Base-by-base conservation (phyloP, 2,797 vertebrate species). In the Pogoniulus pusillus region DNA sequence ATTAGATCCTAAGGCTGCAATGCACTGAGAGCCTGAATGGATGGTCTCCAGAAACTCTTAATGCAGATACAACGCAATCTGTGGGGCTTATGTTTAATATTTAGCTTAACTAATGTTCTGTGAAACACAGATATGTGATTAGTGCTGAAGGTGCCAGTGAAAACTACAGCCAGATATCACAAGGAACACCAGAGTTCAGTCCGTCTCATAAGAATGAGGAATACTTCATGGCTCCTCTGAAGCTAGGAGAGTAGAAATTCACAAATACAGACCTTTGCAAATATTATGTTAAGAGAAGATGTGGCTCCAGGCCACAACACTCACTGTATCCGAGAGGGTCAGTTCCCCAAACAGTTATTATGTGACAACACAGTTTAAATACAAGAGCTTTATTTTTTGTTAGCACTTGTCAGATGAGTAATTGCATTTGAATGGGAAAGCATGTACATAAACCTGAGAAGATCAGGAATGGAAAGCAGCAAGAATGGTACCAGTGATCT, bases 41-140 rank as follows among this genome's bases (percentile, higher is more conserved):
- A 87, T 72, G 30, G 53, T 89, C 76, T 95, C 73, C 90, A 89
- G 79, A 92, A 94, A 89, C 43, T 72, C 75, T 72, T 86, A 75
- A 85, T 64, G 75, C 0, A 0, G 53, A 39, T 79, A 88, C 83
- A 85, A 66, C 23, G 55, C 73, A 83, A 72, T 85, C 89, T 85
- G 82, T 75, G 55, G 34, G 79, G 72, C 84, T 93, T 85, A 54
- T 90, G 84, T 96, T 96, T 96, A 94, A 90, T 81, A 93, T 90
- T 90, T 43, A 72, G 62, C 63, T 82, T 94, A 95, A 94, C 72
- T 86, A 93, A 94, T 94, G 91, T 95, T 94, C 85, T 96, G 93
- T 86, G 95, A 96, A 96, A 92, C 74, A 90, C 62, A 51, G 72
- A 90, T 80, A 69, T 14, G 69, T 69, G 83, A 91, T 77, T 80